Evolutionary conservation across 2,113 vertebrate species (phyloP).

Genomic region (Antigone vipio): DNA sequence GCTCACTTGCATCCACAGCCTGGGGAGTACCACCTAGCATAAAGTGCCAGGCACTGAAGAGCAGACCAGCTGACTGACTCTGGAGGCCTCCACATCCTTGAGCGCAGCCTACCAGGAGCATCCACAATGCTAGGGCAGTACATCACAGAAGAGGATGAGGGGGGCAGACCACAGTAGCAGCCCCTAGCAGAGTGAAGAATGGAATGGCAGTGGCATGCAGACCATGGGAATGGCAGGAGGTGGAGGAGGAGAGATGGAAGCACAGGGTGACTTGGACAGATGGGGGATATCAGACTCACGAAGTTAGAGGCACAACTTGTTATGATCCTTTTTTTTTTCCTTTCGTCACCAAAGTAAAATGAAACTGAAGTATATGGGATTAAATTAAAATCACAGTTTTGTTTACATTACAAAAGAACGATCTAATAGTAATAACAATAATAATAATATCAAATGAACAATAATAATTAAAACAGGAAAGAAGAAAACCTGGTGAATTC

Average conservation of each 20-base stretch:
- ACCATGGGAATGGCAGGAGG: not conserved
- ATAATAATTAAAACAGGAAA: slow-evolving; percentile 7
- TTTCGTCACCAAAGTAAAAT: not conserved
- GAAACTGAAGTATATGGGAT: not conserved
- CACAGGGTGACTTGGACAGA: not conserved
- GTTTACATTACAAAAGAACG: slow-evolving; percentile 39
- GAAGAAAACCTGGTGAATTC: slow-evolving; percentile 41
- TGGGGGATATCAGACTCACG: not conserved
- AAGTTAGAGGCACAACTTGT: slow-evolving; percentile 59
- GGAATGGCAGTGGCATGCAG: not conserved
- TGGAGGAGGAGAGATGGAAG: slow-evolving; percentile 6
- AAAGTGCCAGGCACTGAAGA: not conserved
- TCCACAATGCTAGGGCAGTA: not conserved
- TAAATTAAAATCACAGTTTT: slow-evolving; percentile 51
- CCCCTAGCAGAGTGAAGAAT: not conserved
- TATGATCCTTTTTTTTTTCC: not conserved
- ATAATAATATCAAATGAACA: slow-evolving; percentile 12
- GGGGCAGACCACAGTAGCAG: not conserved
- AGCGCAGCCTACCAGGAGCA: not conserved
- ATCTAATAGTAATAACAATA: not conserved
- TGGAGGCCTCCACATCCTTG: not conserved
- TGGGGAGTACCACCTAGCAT: not conserved
- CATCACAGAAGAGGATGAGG: not conserved
- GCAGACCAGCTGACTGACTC: not conserved
- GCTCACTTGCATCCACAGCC: not conserved